Conservation (phyloP, 2,888 invertebrate genomes). For the Lasioglossum morio region DNA sequence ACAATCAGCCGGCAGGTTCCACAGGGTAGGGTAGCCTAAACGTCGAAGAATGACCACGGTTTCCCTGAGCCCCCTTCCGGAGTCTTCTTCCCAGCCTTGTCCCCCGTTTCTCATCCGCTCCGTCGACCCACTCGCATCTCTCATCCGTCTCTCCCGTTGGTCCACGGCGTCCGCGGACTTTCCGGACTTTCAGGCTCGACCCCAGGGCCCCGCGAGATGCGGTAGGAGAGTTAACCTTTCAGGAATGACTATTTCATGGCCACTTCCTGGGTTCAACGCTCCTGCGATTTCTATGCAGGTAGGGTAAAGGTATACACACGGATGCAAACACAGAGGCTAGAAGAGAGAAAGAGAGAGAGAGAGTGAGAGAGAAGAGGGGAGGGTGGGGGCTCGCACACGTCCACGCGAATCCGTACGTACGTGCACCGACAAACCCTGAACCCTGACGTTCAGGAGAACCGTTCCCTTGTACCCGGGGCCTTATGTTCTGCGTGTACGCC, state of each 20-base stretch:
- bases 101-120: conserved; percentile 42
- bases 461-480: conserved; percentile 74
- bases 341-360: neutral
- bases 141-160: conserved; percentile 69
- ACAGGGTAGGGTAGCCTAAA: conserved; percentile 27
- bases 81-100: neutral
- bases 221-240: conserved; percentile 81
- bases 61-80: conserved; percentile 11
- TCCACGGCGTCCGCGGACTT: conserved; percentile 66
- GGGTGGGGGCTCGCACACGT: conserved; percentile 40
- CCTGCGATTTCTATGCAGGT: conserved; percentile 80
- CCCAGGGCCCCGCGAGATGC: conserved; percentile 72
- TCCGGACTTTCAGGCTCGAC: conserved; percentile 74
- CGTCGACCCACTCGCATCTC: conserved; percentile 58
- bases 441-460: conserved; percentile 70
- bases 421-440: conserved; percentile 67
- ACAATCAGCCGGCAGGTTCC: neutral
- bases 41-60: conserved; percentile 16
- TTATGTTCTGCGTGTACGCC: conserved; percentile 78
- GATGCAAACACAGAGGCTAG: conserved; percentile 42
- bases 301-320: conserved; percentile 69
- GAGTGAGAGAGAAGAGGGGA: neutral
- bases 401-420: conserved; percentile 61
- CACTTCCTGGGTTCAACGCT: conserved; percentile 83
- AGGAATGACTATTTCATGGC: conserved; percentile 82